A percentile compares a stretch with the other conserved stretches of the same genome.
These are phyloP conservation scores for Zootoca vivipara DNA, from an alignment of 2,113 vertebrate species.

Conservation along the genomic window DNA sequence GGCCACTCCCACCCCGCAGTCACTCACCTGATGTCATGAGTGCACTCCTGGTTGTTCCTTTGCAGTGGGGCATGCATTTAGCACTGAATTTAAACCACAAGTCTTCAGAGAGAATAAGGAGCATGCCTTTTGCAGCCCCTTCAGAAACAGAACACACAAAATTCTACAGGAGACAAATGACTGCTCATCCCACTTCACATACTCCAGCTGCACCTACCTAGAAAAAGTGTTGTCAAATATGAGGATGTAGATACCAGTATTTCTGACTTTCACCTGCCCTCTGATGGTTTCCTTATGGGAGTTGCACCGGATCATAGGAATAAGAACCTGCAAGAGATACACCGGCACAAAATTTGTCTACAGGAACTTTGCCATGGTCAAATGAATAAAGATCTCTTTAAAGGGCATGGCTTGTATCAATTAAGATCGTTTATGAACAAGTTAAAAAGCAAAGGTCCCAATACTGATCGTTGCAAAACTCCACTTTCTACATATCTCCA, in stretches of 20 bases:
- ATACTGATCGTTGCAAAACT: no score
- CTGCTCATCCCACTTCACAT: not conserved
- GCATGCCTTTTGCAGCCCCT: not conserved
- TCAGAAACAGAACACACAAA: not conserved
- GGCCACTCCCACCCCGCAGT: no score
- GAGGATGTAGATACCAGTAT: slow-evolving; percentile 86
- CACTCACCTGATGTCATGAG: no score
- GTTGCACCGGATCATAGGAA: slow-evolving; percentile 91
- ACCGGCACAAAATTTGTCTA: not conserved
- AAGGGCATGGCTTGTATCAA: no score
- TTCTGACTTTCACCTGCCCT: slow-evolving; percentile 90
- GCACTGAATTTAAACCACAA: not conserved
- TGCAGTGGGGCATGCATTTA: no score
- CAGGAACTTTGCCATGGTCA: not conserved
- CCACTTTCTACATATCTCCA: no score
- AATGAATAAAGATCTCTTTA: not conserved
- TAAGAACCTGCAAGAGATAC: slow-evolving; percentile 84
- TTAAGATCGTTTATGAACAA: no score
- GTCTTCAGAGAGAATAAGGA: accelerated
- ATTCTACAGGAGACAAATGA: not conserved
- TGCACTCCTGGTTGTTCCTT: no score
- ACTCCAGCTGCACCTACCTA: slow-evolving; percentile 76
- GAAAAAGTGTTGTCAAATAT: slow-evolving; percentile 98
- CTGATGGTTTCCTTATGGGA: slow-evolving; percentile 92
- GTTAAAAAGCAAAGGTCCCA: no score